Evolutionary conservation across 2,113 vertebrate species (phyloP).

Genomic region (Oncorhynchus kisutch): DNA sequence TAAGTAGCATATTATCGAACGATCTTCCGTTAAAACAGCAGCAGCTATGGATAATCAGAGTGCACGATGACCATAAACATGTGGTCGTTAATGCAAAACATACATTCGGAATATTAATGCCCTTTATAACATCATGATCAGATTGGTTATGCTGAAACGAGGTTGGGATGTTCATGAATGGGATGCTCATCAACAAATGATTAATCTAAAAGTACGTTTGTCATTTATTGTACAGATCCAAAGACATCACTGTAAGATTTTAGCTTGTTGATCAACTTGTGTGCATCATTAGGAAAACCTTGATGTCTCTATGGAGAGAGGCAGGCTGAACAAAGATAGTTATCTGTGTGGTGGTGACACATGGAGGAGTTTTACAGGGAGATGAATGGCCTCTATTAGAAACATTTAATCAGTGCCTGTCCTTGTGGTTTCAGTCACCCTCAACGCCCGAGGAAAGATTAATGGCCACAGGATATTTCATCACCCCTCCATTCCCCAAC

Average conservation of each 20-base stretch:
- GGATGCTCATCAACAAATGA: neutral
- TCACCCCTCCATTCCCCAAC: constrained; percentile 53
- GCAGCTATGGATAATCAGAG: constrained; percentile 30
- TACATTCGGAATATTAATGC: constrained; percentile 21
- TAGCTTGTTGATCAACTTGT: neutral
- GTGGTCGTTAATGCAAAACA: too few relatives aligned
- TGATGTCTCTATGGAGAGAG: constrained; percentile 37
- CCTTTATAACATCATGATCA: constrained; percentile 5
- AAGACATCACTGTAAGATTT: neutral
- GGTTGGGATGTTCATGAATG: too few relatives aligned
- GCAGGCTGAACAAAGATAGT: neutral
- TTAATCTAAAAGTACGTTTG: too few relatives aligned
- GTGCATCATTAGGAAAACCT: constrained; percentile 35
- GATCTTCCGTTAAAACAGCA: constrained; percentile 20
- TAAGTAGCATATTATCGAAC: constrained; percentile 30
- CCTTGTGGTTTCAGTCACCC: constrained; percentile 64
- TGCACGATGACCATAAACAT: constrained; percentile 21
- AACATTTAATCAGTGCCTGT: constrained; percentile 79
- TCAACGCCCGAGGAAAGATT: constrained; percentile 70
- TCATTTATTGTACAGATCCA: neutral
- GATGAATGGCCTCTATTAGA: constrained; percentile 79
- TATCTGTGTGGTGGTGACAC: constrained; percentile 47
- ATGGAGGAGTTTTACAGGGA: constrained; percentile 64
- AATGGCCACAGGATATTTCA: constrained; percentile 76
- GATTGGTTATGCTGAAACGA: neutral